Base-by-base conservation (phyloP, 1,140 invertebrate genomes). In the Caenorhabditis brenneri region DNA sequence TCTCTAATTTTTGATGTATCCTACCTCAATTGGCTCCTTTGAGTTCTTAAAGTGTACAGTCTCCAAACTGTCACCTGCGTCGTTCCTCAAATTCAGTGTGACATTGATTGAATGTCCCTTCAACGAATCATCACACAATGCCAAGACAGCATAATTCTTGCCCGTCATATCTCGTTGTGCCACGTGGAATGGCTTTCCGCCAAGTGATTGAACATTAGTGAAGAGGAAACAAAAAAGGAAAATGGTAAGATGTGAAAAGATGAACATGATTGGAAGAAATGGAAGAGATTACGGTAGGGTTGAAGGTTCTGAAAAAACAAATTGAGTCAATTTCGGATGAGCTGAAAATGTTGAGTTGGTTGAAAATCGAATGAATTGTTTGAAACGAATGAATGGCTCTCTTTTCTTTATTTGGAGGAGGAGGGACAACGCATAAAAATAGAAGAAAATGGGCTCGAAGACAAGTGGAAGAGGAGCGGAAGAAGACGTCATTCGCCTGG, bases 401-500 rank as follows among this genome's bases (percentile, higher is more conserved):
- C n/a, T n/a, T n/a, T n/a, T n/a, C n/a, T n/a, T n/a, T 55, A 5
- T 42, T 12, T 6, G 39, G 19, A 12, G 33, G 65, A 29, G 36
- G 7, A 42, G 65, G 65, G 36, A n/a, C n/a, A n/a, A n/a, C n/a
- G n/a, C 36, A 24, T n/a, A 36, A 74, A 74, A 36, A 74, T 16
- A 42, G 29, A 74, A 16, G 29, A 74, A 74, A 42, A 27, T 39
- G 36, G 36, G 29, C 2, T 19, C 19, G 9, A 55, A 22, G 22
- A 29, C 33, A 74, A 74, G 33, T 74, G 65, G 65, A 74, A n/a
- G 65, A 46, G 10, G 36, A 42, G 65, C 65, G 65, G 65, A 74
- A 74, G 65, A 46, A 74, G 65, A 74, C 65, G 65, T 74, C 65
- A 74, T 74, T 74, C 65, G 65, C 65, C 65, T 74, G 65, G 65